phyloP scores from a whole-genome alignment of 2,797 vertebrate species.

The Notamacropus eugenii region DNA sequence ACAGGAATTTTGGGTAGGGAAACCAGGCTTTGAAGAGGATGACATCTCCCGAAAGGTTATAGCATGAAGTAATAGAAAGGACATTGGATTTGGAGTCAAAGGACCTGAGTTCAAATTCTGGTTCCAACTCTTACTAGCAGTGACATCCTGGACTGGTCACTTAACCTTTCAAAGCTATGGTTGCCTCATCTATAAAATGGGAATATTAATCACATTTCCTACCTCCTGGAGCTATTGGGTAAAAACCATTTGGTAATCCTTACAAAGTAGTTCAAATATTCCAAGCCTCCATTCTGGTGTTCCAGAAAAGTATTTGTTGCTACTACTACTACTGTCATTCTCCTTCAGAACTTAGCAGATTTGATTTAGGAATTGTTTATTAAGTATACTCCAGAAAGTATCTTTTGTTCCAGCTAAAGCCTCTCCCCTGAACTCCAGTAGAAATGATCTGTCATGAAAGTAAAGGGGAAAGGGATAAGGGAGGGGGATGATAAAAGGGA shows the following conservation, averaged over 20 bases:
- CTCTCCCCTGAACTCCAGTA: not conserved
- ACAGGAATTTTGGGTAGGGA: not conserved
- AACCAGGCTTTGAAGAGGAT: not conserved
- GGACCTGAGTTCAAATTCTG: not conserved
- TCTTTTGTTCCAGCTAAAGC: not conserved
- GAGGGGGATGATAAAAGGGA: too few species aligned
- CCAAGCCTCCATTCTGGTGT: not conserved
- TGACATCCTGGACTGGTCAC: not conserved
- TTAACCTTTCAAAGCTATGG: not conserved
- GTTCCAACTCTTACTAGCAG: not conserved
- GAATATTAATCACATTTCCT: not conserved
- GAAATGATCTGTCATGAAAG: not conserved
- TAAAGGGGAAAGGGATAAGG: too few species aligned
- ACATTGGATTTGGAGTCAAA: not conserved
- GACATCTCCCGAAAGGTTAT: not conserved
- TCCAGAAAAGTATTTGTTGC: not conserved
- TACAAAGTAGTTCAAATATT: not conserved
- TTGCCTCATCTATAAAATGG: not conserved
- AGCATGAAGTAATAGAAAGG: not conserved
- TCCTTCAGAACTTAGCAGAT: not conserved
- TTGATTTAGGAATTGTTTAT: not conserved
- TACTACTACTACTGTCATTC: not conserved
- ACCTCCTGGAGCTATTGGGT: not conserved
- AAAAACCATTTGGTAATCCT: not conserved
- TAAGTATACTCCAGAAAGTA: not conserved